Percentiles rank a stretch among this genome's conserved stretches.
These are phyloP conservation scores for Coendou prehensilis DNA, from an alignment of 2,797 vertebrate genomes.

Conservation along the genomic window DNA sequence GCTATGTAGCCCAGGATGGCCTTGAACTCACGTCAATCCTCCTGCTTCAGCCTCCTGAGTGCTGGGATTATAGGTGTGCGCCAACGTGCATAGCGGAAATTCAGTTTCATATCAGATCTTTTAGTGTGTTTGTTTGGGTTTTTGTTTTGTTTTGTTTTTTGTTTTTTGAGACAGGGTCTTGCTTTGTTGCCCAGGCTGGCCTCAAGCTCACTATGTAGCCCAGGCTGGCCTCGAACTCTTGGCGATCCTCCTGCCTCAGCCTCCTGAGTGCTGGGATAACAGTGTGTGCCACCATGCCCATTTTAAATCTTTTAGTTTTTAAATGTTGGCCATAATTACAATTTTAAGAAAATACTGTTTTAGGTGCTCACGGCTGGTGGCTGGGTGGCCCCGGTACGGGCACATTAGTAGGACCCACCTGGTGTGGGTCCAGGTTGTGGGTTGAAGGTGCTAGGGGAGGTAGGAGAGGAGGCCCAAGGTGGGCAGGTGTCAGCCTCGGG, in stretches of 20 bases:
- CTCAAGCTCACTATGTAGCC: background rate
- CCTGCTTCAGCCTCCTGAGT: background rate
- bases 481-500: background rate
- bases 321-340: background rate
- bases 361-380: background rate
- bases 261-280: too few relatives aligned
- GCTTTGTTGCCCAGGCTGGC: background rate
- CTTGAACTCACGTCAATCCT: background rate
- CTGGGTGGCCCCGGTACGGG: background rate
- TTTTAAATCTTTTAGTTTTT: background rate
- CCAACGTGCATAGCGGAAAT: background rate
- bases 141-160: background rate
- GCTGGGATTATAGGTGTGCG: background rate
- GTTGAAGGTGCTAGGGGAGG: background rate
- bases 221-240: background rate
- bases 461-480: background rate
- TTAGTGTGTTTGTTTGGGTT: background rate
- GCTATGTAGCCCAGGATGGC: background rate
- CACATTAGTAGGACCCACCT: fast-evolving
- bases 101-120: background rate
- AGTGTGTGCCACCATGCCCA: too few relatives aligned
- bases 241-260: background rate
- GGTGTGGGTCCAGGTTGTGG: fast-evolving
- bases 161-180: background rate
- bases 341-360: background rate